Evolutionary conservation across 2,113 vertebrate species (phyloP).

Genomic region (Ophthalmolycus amberensis): DNA sequence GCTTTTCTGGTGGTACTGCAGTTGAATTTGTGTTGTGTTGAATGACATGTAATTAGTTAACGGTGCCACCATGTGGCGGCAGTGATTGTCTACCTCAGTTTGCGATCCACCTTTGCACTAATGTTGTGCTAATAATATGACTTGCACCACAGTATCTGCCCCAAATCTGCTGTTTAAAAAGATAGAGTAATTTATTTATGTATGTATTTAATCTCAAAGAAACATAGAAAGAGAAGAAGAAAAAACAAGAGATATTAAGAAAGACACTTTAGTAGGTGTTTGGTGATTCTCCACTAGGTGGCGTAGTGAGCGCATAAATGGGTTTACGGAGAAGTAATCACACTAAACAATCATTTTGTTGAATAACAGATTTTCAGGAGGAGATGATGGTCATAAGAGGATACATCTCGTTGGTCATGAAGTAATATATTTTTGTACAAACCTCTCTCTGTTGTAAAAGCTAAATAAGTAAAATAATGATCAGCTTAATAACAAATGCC

Average conservation of each 20-base stretch:
- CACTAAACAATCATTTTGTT: conserved; percentile 3
- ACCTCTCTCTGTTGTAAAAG: not conserved
- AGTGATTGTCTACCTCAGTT: not conserved
- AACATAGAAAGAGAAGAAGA: not conserved
- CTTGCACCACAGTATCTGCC: not conserved
- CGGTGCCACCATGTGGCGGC: conserved; percentile 67
- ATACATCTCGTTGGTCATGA: not conserved
- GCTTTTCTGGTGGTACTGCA: not conserved
- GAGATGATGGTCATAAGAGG: not conserved
- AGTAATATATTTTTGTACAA: not conserved
- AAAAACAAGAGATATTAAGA: not conserved
- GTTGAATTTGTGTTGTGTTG: not conserved
- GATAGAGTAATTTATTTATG: not conserved
- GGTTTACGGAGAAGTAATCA: not conserved
- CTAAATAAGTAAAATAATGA: not conserved
- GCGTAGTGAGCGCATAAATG: conserved; percentile 35
- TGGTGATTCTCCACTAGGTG: conserved; percentile 59
- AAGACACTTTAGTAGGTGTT: not conserved
- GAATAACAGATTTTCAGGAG: not conserved
- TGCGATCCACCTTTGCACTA: not conserved
- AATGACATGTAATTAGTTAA: conserved; percentile 16
- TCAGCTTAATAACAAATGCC: not conserved
- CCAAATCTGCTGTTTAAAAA: not conserved
- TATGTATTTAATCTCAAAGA: not conserved
- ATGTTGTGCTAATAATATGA: not conserved